Conservation (phyloP, 2,797 vertebrate species). For the Molothrus ater region DNA sequence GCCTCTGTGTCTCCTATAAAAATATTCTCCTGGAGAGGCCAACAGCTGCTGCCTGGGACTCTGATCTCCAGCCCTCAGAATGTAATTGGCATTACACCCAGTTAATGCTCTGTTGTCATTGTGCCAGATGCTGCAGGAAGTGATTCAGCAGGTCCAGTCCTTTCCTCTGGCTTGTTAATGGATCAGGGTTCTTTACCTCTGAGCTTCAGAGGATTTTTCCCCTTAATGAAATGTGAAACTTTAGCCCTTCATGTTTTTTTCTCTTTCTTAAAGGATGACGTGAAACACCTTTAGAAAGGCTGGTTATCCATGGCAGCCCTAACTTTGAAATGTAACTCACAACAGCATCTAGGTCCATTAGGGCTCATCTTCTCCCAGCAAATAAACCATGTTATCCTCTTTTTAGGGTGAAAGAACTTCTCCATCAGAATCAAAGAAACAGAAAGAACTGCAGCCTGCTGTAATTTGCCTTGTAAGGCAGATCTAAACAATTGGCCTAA, state of each 20-base stretch:
- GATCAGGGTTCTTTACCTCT: neutral
- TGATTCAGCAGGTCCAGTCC: slow-evolving; percentile 8
- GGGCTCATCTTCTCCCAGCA: neutral
- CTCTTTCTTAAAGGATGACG: neutral
- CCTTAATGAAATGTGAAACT: neutral
- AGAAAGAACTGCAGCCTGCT: neutral
- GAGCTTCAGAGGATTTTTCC: neutral
- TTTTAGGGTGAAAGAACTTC: neutral
- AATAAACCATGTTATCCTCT: neutral
- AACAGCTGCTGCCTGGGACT: neutral
- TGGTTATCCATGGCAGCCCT: neutral
- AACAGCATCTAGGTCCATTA: neutral
- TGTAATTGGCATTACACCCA: neutral
- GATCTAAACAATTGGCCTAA: neutral
- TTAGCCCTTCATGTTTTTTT: neutral
- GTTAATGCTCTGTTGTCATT: neutral
- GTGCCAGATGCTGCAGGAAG: slow-evolving; percentile 44
- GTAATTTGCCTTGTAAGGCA: neutral
- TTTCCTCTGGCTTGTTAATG: neutral
- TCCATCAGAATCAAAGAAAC: neutral
- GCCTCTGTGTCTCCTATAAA: neutral
- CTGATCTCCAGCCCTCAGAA: neutral
- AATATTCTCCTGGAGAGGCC: neutral
- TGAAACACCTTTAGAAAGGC: neutral
- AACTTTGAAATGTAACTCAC: neutral